Conservation (phyloP, 2,888 invertebrate genomes). For the Lydus trimaculatus region DNA sequence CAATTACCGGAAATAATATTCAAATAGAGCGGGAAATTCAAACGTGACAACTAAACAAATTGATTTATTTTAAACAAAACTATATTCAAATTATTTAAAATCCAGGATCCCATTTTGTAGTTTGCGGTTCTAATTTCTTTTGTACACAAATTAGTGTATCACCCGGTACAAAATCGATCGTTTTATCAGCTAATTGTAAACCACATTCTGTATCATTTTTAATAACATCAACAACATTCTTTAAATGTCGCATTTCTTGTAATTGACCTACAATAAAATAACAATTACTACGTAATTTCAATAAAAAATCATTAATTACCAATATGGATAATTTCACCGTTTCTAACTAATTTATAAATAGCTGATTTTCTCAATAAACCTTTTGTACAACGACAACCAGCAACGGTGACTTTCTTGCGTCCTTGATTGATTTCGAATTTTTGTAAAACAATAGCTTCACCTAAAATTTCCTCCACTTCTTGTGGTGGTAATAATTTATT, state of each 20-base stretch:
- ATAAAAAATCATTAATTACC: slow-evolving; percentile 62
- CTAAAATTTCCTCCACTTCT: slow-evolving; percentile 78
- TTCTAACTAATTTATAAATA: slow-evolving; percentile 73
- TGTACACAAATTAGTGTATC: slow-evolving; percentile 83
- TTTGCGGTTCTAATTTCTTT: slow-evolving; percentile 68
- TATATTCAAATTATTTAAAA: slow-evolving; percentile 64
- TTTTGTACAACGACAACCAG: slow-evolving; percentile 85
- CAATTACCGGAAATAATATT: neutral
- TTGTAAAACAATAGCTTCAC: slow-evolving; percentile 86
- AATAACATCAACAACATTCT: slow-evolving; percentile 84
- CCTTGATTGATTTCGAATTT: slow-evolving; percentile 83
- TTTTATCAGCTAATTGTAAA: slow-evolving; percentile 72
- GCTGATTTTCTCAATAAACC: slow-evolving; percentile 76
- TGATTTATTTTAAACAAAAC: slow-evolving; percentile 8
- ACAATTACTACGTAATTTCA: neutral
- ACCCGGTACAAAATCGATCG: slow-evolving; percentile 72
- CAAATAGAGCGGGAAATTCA: neutral
- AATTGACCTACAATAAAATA: slow-evolving; percentile 67
- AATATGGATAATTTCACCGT: slow-evolving; percentile 70
- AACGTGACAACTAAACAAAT: neutral
- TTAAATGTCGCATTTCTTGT: slow-evolving; percentile 86
- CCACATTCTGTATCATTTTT: slow-evolving; percentile 92
- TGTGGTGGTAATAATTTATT: slow-evolving; percentile 73
- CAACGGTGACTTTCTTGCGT: slow-evolving; percentile 82
- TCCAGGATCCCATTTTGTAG: slow-evolving; percentile 86